A percentile compares a stretch with the other conserved stretches of the same genome.
phyloP scores from a whole-genome alignment of 1,140 invertebrate genomes.

The Camponotus vicinus region DNA sequence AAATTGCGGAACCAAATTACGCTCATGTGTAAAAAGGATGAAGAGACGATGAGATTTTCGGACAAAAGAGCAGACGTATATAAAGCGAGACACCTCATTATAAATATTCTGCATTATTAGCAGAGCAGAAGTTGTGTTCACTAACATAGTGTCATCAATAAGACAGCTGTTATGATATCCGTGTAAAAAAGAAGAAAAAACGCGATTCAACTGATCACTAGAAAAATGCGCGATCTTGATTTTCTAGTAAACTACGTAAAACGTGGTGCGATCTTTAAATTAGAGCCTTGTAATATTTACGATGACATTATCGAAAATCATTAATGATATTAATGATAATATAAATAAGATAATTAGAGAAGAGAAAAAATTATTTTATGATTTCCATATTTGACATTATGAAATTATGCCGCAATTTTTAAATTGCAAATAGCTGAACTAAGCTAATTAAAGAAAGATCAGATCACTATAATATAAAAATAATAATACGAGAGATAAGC shows the following conservation, averaged over 20 bases:
- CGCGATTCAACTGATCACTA: neutral
- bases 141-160: constrained; percentile 53
- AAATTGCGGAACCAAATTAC: constrained; percentile 13
- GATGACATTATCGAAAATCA: constrained; percentile 38
- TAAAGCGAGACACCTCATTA: constrained; percentile 31
- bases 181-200: constrained; percentile 25
- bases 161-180: constrained; percentile 33
- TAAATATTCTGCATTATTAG: constrained; percentile 54
- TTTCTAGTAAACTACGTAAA: constrained; percentile 6
- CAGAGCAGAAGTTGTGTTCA: constrained; percentile 59
- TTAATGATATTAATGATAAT: neutral
- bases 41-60: neutral
- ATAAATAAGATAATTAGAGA: constrained; percentile 11
- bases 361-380: constrained; percentile 2
- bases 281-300: constrained; percentile 29
- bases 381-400: constrained; percentile 21
- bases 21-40: constrained; percentile 1
- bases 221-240: constrained; percentile 4
- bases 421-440: constrained; percentile 15
- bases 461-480: neutral
- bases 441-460: constrained; percentile 16
- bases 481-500: neutral
- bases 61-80: constrained; percentile 41
- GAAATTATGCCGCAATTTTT: constrained; percentile 17
- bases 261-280: constrained; percentile 17